Evolutionary conservation across 2,797 vertebrate genomes (phyloP).

Genomic region (Rhinoraja longicauda): DNA sequence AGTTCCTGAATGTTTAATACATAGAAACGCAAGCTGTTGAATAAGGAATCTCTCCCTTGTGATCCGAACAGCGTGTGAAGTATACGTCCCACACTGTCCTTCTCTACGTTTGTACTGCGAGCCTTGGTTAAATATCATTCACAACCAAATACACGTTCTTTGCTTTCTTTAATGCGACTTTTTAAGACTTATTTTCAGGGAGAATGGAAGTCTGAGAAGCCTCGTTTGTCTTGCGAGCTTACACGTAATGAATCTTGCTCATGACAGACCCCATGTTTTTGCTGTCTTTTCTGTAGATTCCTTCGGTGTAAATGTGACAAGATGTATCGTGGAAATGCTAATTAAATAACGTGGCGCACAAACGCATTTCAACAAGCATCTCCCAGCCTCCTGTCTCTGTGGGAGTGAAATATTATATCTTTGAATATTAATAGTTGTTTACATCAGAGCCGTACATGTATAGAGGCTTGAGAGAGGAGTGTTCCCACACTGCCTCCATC

Average conservation of each 20-base stretch:
- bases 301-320: neutral
- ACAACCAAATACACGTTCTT: neutral
- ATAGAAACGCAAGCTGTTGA: neutral
- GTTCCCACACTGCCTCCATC: neutral
- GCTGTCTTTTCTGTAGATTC: neutral
- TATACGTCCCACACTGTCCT: neutral
- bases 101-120: neutral
- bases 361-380: neutral
- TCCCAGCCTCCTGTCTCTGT: no score
- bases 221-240: neutral
- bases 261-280: neutral
- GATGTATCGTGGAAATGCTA: neutral
- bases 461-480: neutral
- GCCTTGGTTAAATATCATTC: neutral
- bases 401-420: neutral
- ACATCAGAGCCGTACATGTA: neutral
- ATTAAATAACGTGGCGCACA: neutral
- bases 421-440: conserved; percentile 15
- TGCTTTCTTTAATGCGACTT: neutral
- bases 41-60: conserved; percentile 2
- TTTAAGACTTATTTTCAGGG: no score
- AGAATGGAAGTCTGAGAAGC: no score
- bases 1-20: conserved; percentile 21
- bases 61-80: neutral
- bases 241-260: neutral